These are phyloP conservation scores for Mormyrus proboscirostris DNA, from an alignment of 2,797 vertebrate species.

Conservation along the genomic window DNA sequence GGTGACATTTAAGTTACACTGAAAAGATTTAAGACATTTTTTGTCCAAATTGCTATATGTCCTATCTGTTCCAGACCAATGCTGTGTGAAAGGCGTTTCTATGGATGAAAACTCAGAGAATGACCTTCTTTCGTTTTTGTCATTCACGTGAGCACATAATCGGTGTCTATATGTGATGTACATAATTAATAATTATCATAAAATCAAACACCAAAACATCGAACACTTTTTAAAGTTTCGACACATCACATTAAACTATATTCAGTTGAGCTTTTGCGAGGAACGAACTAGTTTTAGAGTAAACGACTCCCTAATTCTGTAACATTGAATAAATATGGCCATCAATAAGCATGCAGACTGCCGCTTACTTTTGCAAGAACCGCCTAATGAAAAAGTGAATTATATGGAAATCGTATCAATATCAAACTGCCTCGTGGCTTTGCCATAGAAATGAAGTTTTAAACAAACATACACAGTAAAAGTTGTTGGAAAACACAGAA, in stretches of 20 bases:
- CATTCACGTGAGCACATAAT: background rate
- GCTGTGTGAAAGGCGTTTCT: background rate
- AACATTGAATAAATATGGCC: background rate
- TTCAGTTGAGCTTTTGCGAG: background rate
- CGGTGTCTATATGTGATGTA: background rate
- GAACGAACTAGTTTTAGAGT: background rate
- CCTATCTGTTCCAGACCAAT: background rate
- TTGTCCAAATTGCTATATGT: background rate
- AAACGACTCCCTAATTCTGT: background rate
- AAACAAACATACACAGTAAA: background rate
- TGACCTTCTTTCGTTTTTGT: background rate
- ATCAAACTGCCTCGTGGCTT: background rate
- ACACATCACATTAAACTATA: background rate
- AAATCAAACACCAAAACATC: background rate
- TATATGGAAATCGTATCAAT: background rate
- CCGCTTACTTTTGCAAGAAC: background rate
- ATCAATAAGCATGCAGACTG: background rate
- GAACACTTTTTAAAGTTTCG: background rate
- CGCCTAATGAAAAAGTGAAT: background rate
- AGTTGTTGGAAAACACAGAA: background rate
- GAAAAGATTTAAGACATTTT: background rate
- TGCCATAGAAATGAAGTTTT: background rate
- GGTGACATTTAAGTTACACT: background rate
- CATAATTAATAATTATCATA: background rate
- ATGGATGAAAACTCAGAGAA: background rate